phyloP scores from a whole-genome alignment of 2,888 invertebrate species.

The Lasioglossum leucozonium region DNA sequence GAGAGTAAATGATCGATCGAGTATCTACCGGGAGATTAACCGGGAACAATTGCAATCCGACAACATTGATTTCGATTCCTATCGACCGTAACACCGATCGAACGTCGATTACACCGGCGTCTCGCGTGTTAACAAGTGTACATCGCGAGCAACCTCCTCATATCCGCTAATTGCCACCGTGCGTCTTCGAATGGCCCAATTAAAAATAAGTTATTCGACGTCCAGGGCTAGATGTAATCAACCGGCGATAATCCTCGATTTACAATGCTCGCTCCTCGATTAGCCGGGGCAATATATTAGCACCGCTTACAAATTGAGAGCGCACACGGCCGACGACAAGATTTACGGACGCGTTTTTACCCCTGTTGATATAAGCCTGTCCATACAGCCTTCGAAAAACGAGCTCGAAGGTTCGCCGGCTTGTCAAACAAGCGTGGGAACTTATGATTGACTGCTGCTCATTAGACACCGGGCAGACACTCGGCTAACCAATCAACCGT shows the following conservation, averaged over 20 bases:
- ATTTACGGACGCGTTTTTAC: slow-evolving; percentile 59
- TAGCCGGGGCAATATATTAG: slow-evolving; percentile 45
- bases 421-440: slow-evolving; percentile 23
- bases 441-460: slow-evolving; percentile 19
- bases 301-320: slow-evolving; percentile 61
- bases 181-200: slow-evolving; percentile 51
- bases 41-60: neutral
- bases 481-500: neutral
- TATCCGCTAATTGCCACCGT: slow-evolving; percentile 42
- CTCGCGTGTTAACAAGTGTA: slow-evolving; percentile 22
- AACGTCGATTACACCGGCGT: slow-evolving; percentile 17
- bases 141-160: slow-evolving; percentile 19
- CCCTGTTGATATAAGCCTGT: slow-evolving; percentile 33
- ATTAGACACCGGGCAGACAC: slow-evolving; percentile 5
- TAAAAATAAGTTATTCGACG: slow-evolving; percentile 48
- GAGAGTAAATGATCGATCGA: neutral
- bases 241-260: slow-evolving; percentile 51
- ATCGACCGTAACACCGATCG: slow-evolving; percentile 22
- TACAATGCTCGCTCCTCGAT: slow-evolving; percentile 45
- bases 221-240: slow-evolving; percentile 41
- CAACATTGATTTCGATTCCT: slow-evolving; percentile 22
- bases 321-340: slow-evolving; percentile 32
- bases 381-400: slow-evolving; percentile 22
- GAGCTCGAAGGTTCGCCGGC: neutral
- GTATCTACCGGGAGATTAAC: neutral